Percentiles rank a stretch among this genome's conserved stretches.
Conservation (phyloP, 2,113 vertebrate genomes). For the Elephas maximus region DNA sequence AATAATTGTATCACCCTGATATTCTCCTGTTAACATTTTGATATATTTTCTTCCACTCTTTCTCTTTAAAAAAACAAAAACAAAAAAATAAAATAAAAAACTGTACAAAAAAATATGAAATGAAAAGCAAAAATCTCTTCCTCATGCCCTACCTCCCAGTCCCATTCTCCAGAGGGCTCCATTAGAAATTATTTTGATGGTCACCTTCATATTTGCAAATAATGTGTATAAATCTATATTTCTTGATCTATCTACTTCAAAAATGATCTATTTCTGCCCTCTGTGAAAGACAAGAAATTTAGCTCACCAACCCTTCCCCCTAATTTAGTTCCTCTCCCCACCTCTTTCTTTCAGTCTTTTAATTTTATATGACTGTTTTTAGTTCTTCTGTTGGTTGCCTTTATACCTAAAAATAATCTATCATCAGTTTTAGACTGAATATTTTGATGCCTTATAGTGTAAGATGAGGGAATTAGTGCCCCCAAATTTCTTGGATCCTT, state of each 20-base stretch:
- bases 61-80: background rate
- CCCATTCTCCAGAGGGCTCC: background rate
- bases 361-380: background rate
- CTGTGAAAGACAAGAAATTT: background rate
- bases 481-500: background rate
- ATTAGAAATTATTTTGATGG: constrained; percentile 33
- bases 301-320: background rate
- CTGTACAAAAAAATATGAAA: background rate
- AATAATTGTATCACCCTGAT: background rate
- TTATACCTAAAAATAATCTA: background rate
- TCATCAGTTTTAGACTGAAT: background rate
- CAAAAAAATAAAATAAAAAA: background rate
- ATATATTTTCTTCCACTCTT: background rate
- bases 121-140: background rate
- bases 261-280: background rate
- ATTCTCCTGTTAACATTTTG: background rate
- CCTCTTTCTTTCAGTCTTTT: background rate
- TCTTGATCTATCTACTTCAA: background rate
- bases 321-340: background rate
- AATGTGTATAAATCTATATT: background rate
- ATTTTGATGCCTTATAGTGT: background rate
- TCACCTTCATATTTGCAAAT: background rate
- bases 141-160: background rate
- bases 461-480: background rate
- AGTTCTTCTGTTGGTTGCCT: constrained; percentile 5